Percentiles rank a stretch among this genome's conserved stretches.
Conservation (phyloP, 2,113 vertebrate genomes). For the Ctenodactylus gundi region DNA sequence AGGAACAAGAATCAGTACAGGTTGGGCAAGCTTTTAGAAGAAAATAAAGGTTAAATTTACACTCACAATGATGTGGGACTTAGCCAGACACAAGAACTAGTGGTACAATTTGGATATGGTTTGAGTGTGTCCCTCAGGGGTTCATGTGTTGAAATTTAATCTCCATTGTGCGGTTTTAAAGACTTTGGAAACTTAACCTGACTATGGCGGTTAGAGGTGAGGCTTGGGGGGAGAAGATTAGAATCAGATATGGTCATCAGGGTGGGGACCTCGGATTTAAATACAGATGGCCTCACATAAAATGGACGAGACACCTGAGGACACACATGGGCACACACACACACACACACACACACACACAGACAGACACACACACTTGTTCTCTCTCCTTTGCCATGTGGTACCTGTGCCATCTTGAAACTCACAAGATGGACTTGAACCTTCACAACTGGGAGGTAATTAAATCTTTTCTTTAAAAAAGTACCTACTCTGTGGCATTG, state of each 20-base stretch:
- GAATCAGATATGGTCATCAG: not conserved
- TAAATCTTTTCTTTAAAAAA: not conserved
- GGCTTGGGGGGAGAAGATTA: not conserved
- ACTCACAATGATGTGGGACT: not conserved
- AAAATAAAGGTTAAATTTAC: not conserved
- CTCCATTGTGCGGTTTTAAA: not conserved
- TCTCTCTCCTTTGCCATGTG: not conserved
- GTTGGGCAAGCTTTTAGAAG: not conserved
- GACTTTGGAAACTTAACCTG: not conserved
- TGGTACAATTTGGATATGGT: no score
- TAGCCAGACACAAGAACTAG: not conserved
- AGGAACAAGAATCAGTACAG: not conserved
- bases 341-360: no score
- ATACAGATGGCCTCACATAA: not conserved
- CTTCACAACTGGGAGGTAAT: not conserved
- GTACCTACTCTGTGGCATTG: not conserved
- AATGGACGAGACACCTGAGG: not conserved
- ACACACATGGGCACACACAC: accelerated
- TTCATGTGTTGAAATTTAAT: not conserved
- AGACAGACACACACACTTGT: no score
- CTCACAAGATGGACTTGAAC: not conserved
- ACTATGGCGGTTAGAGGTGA: not conserved
- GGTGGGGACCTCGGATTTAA: not conserved
- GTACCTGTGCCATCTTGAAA: not conserved
- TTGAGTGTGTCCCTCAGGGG: not conserved